Evolutionary conservation across 23 tunicate genomes (phyloP).

Genomic region (Trididemnum nubilum): DNA sequence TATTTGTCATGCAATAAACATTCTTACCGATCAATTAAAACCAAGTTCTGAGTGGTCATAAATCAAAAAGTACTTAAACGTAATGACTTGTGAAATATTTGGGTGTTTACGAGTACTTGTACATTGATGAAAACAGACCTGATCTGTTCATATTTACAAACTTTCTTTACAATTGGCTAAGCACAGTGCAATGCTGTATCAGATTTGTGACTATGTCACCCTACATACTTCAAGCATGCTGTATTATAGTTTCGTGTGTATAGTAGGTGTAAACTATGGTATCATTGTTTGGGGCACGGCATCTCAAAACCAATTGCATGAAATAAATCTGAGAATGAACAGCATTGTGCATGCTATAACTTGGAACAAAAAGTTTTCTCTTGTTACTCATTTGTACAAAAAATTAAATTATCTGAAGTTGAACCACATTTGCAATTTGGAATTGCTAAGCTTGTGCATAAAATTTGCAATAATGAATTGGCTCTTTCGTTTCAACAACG

Average conservation of each 20-base stretch:
- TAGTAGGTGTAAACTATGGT: neutral
- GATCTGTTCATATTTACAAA: neutral
- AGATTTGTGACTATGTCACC: neutral
- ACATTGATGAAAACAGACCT: neutral
- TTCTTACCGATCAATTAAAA: neutral
- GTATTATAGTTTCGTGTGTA: neutral
- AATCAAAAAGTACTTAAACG: neutral
- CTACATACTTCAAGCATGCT: neutral
- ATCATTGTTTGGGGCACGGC: neutral
- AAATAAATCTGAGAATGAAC: too few relatives aligned
- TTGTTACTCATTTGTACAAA: too few relatives aligned
- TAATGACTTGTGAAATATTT: neutral
- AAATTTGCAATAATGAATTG: too few relatives aligned
- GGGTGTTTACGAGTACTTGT: too few relatives aligned
- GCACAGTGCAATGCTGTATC: neutral
- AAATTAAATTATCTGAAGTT: too few relatives aligned
- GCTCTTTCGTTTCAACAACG: too few relatives aligned
- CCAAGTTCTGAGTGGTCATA: neutral
- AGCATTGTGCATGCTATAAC: too few relatives aligned
- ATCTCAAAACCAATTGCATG: too few relatives aligned
- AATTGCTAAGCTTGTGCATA: too few relatives aligned
- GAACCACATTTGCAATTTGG: too few relatives aligned
- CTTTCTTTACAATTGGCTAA: neutral
- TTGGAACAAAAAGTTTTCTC: too few relatives aligned
- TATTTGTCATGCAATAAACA: neutral